These are phyloP conservation scores for Propithecus coquereli DNA, from an alignment of 2,113 vertebrate species.

Conservation along the genomic window DNA sequence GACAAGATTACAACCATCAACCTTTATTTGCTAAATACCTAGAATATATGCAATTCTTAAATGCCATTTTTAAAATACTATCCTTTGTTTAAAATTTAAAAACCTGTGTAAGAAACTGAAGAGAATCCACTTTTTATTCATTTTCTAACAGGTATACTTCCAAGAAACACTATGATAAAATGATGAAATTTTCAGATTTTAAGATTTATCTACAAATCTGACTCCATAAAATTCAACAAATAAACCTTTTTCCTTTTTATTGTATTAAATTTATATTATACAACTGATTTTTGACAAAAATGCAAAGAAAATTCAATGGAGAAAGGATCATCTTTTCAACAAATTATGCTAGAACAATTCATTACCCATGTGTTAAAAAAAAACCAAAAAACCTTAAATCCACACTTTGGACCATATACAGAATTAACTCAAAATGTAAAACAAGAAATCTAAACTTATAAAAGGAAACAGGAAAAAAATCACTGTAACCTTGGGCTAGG, in stretches of 20 bases:
- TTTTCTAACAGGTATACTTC: background rate
- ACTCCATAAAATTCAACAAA: constrained; percentile 38
- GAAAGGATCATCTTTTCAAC: background rate
- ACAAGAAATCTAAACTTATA: background rate
- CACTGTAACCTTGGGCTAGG: background rate
- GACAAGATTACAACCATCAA: background rate
- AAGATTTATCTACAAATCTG: background rate
- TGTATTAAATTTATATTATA: background rate
- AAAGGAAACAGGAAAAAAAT: background rate
- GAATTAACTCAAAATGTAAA: constrained; percentile 25
- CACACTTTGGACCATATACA: background rate
- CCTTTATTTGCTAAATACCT: background rate
- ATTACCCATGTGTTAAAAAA: background rate
- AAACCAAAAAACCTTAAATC: background rate
- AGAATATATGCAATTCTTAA: background rate
- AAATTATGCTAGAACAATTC: background rate
- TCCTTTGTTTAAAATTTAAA: constrained; percentile 20
- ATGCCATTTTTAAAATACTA: background rate
- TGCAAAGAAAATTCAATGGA: background rate
- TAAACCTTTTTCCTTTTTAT: background rate
- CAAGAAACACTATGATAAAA: background rate
- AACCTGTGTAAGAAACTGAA: background rate
- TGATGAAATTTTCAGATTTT: constrained; percentile 1
- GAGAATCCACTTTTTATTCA: background rate
- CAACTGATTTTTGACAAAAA: constrained; percentile 2